Conservation (phyloP, 2,113 vertebrate genomes). For the Opisthocomus hoazin region DNA sequence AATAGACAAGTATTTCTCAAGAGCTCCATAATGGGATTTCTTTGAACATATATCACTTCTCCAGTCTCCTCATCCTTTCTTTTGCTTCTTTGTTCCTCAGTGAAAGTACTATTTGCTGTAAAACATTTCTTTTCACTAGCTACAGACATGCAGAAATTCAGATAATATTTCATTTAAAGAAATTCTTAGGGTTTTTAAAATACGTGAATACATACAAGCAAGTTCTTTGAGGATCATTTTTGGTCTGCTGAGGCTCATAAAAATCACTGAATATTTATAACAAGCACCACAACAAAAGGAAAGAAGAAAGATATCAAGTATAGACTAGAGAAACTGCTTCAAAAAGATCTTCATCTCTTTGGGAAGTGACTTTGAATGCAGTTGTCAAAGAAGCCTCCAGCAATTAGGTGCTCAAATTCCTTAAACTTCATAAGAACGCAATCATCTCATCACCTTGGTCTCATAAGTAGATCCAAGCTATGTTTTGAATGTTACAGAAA, state of each 20-base stretch:
- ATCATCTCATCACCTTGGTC: not conserved
- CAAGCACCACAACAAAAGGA: not conserved
- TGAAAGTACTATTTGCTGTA: not conserved
- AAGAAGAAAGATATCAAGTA: not conserved
- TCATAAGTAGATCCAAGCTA: not conserved
- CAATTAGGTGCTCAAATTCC: not conserved
- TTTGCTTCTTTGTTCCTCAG: not conserved
- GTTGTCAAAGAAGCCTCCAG: not conserved
- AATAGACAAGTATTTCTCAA: not conserved
- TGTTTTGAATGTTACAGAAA: not conserved
- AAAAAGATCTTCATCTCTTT: not conserved
- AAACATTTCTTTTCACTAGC: not conserved
- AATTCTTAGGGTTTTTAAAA: not conserved
- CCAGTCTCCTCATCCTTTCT: not conserved
- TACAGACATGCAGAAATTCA: not conserved
- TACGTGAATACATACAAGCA: not conserved
- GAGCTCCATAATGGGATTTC: not conserved
- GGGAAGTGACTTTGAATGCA: not conserved
- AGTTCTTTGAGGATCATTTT: not conserved
- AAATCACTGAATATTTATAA: slow-evolving; percentile 34
- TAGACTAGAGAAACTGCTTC: not conserved
- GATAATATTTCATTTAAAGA: not conserved
- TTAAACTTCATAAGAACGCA: not conserved
- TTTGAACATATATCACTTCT: not conserved
- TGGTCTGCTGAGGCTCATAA: slow-evolving; percentile 4